Evolutionary conservation across 2,797 vertebrate species (phyloP).

Genomic region (Sparidentex hasta): DNA sequence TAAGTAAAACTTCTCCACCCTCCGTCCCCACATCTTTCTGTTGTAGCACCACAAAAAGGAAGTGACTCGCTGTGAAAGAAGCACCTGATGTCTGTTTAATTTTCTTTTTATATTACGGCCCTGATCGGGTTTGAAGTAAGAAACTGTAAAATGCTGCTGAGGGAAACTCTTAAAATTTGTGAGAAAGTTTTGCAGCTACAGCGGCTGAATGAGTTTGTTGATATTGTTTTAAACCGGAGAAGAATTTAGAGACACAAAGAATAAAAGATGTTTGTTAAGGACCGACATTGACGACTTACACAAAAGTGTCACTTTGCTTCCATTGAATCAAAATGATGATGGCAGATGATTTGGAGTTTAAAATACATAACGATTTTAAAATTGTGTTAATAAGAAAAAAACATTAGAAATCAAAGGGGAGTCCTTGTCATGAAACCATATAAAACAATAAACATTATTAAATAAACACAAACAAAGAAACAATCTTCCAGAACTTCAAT

Average conservation of each 20-base stretch:
- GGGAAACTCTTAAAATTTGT: background rate
- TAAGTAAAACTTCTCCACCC: background rate
- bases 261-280: background rate
- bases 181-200: too few relatives aligned
- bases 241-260: background rate
- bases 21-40: background rate
- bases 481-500: too few relatives aligned
- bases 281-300: background rate
- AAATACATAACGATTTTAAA: background rate
- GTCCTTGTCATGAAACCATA: background rate
- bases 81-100: background rate
- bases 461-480: too few relatives aligned
- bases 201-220: too few relatives aligned
- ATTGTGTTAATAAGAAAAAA: background rate
- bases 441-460: too few relatives aligned
- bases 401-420: too few relatives aligned
- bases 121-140: background rate
- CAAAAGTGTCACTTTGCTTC: too few relatives aligned
- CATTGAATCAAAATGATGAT: too few relatives aligned
- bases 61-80: background rate
- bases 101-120: background rate
- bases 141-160: background rate
- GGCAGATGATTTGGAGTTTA: too few relatives aligned
- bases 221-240: too few relatives aligned
- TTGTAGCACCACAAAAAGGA: background rate